Evolutionary conservation across 2,113 vertebrate genomes (phyloP).

Genomic region (Nycticryphes semicollaris): DNA sequence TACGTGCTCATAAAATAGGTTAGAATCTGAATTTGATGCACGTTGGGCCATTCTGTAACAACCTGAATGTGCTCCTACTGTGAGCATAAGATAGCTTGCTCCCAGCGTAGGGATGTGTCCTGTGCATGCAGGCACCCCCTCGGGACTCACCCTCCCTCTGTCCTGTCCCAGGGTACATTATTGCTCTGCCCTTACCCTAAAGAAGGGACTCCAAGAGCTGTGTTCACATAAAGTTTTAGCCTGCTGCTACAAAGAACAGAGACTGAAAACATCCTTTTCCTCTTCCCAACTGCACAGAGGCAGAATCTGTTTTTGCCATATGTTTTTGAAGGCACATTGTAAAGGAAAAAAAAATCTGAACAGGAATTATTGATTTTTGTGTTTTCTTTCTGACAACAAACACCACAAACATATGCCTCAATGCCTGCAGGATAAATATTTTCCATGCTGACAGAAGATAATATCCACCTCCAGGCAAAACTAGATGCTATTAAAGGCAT

Average conservation of each 20-base stretch:
- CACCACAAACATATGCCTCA: constrained; percentile 49
- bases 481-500: not conserved
- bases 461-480: constrained; percentile 44
- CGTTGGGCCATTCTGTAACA: not conserved
- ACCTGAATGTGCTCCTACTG: not conserved
- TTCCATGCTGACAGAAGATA: constrained; percentile 29
- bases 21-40: not conserved
- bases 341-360: not conserved
- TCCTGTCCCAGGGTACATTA: fast-evolving
- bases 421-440: constrained; percentile 60
- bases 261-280: not conserved
- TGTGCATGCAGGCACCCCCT: not conserved
- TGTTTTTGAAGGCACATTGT: constrained; percentile 21
- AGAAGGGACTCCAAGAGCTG: not conserved
- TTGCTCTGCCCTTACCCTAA: not conserved
- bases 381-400: constrained; percentile 49
- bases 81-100: fast-evolving
- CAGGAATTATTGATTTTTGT: constrained; percentile 57
- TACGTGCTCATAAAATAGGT: not conserved
- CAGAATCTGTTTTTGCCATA: constrained; percentile 33
- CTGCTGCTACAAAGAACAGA: not conserved
- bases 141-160: fast-evolving
- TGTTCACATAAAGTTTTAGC: not conserved
- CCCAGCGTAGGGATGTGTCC: fast-evolving
- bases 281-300: not conserved